Base-by-base conservation (phyloP, 2,888 invertebrate species). In the Cecidostiba fungosa region DNA sequence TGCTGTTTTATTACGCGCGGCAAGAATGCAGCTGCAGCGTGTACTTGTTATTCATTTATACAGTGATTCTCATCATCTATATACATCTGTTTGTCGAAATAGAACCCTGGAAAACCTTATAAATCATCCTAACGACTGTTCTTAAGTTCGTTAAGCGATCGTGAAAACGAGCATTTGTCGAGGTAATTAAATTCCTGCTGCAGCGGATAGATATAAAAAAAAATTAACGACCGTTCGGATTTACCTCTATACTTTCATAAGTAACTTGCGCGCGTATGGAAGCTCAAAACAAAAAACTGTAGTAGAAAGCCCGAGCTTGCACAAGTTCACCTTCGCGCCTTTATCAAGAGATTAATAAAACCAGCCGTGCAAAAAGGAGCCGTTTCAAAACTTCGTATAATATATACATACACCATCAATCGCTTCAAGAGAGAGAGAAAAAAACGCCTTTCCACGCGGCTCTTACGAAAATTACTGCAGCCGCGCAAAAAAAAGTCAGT, bases 241-340 rank as follows among this genome's bases (percentile, higher is more conserved):
- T 66, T 66, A 14, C 29, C 16, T 66, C n/a, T 14, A 62, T 10
- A 32, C 36, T 70, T 70, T 16, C 36, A 32, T 32, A 3, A 23
- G 26, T n/a, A 70, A 16, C 32, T n/a, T 36, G 6, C 39, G 39
- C 36, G 10, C 6, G 2, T 10, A 26, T n/a, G 19, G 32, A 73
- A 43, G n/a, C 39, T 47, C 26, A 0, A 36, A 23, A 12, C 5
- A 32, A 77, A 76, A 77, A 32, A 59, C 36, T 12, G 36, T n/a
- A 77, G n/a, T n/a, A n/a, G n/a, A n/a, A 59, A 77, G 36, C 29
- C n/a, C n/a, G 36, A 39, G 59, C 77, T 77, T 77, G 59, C 36
- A n/a, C n/a, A 59, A 59, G 36, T 59, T 36, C 36, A 36, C 54
- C 74, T 23, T 39, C 23, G 5, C 54, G 54, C n/a, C 26, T 14